These are phyloP conservation scores for Gymnopithys bicolor DNA, from an alignment of 2,797 vertebrate genomes.

Conservation along the genomic window DNA sequence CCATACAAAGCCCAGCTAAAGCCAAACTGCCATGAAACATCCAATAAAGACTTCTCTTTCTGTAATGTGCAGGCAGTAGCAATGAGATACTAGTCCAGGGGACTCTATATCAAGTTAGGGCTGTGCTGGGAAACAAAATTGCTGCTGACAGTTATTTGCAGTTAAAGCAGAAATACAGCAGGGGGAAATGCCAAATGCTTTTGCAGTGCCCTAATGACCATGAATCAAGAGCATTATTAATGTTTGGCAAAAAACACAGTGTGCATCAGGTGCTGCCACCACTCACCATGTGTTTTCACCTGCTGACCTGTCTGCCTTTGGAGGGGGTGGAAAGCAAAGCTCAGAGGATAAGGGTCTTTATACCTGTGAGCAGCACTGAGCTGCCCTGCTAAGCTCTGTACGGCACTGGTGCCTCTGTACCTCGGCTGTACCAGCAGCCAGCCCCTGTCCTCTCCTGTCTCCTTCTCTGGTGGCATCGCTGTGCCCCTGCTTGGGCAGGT, in stretches of 20 bases:
- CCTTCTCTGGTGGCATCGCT: background rate
- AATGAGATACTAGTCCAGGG: constrained; percentile 1
- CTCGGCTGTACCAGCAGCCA: background rate
- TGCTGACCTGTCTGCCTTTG: background rate
- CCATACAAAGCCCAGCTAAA: background rate
- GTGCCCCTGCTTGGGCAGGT: background rate
- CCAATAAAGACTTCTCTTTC: constrained; percentile 34
- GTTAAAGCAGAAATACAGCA: constrained; percentile 44
- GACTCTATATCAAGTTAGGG: background rate
- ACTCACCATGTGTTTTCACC: background rate
- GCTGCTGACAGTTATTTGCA: constrained; percentile 40
- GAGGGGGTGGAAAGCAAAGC: background rate
- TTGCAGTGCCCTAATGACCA: constrained; percentile 36
- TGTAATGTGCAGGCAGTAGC: background rate
- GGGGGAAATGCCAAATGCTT: constrained; percentile 49
- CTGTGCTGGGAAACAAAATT: constrained; percentile 48
- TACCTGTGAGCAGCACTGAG: rapidly evolving
- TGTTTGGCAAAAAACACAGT: background rate
- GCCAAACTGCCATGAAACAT: background rate
- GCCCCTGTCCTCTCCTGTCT: rapidly evolving
- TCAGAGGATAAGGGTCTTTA: background rate
- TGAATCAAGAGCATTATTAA: constrained; percentile 30
- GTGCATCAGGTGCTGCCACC: background rate
- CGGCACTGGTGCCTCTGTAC: background rate
- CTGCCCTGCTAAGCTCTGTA: background rate